These are phyloP conservation scores for Drosophila kurseongensis DNA, from an alignment of 1,140 invertebrate genomes.

Conservation along the genomic window DNA sequence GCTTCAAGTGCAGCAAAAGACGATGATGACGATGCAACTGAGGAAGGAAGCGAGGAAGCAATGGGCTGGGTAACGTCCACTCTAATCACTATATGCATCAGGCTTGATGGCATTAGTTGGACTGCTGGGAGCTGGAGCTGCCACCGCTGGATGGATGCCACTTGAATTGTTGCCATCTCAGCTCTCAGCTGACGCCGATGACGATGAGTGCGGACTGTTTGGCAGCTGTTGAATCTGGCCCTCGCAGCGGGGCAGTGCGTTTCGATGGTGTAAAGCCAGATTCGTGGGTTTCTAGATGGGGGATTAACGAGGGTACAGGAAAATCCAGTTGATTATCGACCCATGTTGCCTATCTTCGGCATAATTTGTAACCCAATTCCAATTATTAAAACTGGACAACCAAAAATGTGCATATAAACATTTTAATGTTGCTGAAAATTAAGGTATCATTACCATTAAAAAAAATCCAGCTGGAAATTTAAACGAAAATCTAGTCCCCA, in stretches of 20 bases:
- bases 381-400: too few species aligned
- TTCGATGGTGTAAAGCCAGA: conserved; percentile 12
- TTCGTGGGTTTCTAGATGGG: neutral
- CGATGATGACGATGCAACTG: conserved; percentile 35
- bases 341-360: too few species aligned
- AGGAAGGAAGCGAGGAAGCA: conserved; percentile 24
- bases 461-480: too few species aligned
- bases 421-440: too few species aligned
- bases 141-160: conserved; percentile 54
- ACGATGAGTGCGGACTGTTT: conserved; percentile 52
- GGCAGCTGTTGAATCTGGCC: conserved; percentile 64
- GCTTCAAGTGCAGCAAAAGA: conserved; percentile 33
- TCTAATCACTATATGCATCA: conserved; percentile 83
- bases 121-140: conserved; percentile 53
- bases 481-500: too few species aligned
- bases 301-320: neutral
- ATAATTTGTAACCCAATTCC: too few species aligned
- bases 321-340: neutral
- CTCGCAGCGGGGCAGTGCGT: conserved; percentile 16
- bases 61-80: conserved; percentile 62
- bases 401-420: too few species aligned
- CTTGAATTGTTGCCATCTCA: conserved; percentile 70
- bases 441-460: too few species aligned
- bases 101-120: conserved; percentile 80
- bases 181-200: conserved; percentile 36